Evolutionary conservation across 2,113 vertebrate species (phyloP), one percentile per base, ranked within the genome.

Genomic region (Labeo rohita): DNA sequence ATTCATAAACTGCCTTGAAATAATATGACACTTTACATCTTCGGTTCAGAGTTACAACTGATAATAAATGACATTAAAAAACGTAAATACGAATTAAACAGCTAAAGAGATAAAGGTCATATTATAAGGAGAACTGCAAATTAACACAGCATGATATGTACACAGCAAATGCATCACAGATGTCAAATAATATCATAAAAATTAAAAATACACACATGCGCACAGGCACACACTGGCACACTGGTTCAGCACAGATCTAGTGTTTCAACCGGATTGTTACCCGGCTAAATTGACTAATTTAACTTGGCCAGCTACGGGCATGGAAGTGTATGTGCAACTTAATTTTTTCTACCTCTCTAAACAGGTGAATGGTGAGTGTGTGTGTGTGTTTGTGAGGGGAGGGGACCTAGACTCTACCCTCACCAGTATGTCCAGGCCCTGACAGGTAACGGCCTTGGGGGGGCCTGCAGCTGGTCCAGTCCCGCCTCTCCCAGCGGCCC

Each of bases 401-500:
- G 47, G 73, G 86, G 83, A 56, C 23, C 85, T 85, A 75, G 61
- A 75, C 78, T 80, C 86, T 89, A 85, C 89, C 90, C 90, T 92
- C 89, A 91, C 92, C 89, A 90, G 90, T 77, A 77, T 89, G 78
- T 91, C 90, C 86, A 45, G 88, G 89, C 85, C 88, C 87, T 91
- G 92, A 92, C 61, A 90, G 89, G 84, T 89, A 88, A 85, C 89
- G 85, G 86, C 76, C 87, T 86, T 89, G 86, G 87, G 81, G 90
- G 85, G 84, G 89, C 88, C 91, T 90, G 90, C 89, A 91, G 90
- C 88, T 84, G 89, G 84, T 92, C 92, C 91, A 91, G 70, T 92
- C 89, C 82, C 90, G 87, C 89, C 90, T 92, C 87, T 92, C 90
- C 91, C 92, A 92, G 84, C 86, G 83, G 87, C 87, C 82, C 47